Percentiles rank a stretch among this genome's conserved stretches.
These are phyloP conservation scores for Dipodomys spectabilis DNA, from an alignment of 2,113 vertebrate genomes.

Conservation along the genomic window DNA sequence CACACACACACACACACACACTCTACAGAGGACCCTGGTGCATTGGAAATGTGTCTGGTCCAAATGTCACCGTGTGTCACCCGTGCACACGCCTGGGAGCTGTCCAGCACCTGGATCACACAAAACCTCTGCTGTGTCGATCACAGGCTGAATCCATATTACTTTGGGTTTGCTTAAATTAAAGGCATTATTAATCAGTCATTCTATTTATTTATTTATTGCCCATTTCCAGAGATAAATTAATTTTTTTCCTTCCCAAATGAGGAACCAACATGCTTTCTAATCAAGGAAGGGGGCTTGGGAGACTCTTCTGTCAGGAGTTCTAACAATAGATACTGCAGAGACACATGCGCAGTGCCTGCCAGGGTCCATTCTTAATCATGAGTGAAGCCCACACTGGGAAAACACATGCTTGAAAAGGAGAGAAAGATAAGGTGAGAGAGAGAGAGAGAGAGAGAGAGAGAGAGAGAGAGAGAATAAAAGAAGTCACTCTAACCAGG, in stretches of 20 bases:
- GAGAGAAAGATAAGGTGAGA: neutral
- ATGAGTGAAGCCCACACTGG: neutral
- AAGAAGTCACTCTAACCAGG: too few species aligned
- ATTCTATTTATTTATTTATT: neutral
- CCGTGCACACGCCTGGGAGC: fast-evolving
- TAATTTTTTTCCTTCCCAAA: too few species aligned
- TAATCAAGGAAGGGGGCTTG: neutral
- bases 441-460: too few species aligned
- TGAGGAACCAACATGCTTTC: neutral
- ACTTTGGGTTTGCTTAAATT: neutral
- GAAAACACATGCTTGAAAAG: neutral
- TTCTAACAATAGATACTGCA: fast-evolving
- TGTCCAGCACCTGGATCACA: neutral
- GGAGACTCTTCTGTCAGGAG: neutral
- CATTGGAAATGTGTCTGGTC: neutral
- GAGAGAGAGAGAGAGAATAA: too few species aligned
- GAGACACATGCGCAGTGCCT: fast-evolving
- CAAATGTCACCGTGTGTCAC: neutral
- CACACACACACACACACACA: too few species aligned
- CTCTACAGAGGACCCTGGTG: neutral
- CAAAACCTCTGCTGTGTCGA: neutral
- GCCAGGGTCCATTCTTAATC: neutral
- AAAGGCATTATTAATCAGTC: neutral
- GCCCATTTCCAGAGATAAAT: too few species aligned
- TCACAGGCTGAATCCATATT: neutral